A percentile compares a stretch with the other conserved stretches of the same genome.
phyloP scores from a whole-genome alignment of 1,140 invertebrate genomes.

The Rhyzopertha dominica region DNA sequence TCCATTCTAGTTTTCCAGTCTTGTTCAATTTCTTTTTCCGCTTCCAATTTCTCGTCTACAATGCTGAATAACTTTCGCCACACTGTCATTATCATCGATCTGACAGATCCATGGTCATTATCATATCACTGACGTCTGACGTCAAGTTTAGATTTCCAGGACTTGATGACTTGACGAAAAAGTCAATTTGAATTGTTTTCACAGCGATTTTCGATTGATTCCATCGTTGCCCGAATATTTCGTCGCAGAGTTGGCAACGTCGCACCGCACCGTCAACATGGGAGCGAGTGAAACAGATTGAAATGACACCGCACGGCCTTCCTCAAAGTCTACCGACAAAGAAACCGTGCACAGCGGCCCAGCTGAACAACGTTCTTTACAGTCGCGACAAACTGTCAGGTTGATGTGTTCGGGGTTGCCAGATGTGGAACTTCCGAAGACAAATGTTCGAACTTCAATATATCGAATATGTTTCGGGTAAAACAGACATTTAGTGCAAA shows the following conservation, averaged over 20 bases:
- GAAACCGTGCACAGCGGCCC: slow-evolving; percentile 5
- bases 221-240: not conserved
- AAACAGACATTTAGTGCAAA: no score
- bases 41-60: no score
- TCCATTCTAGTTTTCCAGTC: no score
- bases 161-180: slow-evolving; percentile 2
- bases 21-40: no score
- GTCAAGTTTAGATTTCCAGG: not conserved
- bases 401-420: no score
- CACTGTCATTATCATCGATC: no score
- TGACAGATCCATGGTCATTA: no score
- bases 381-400: slow-evolving; percentile 12
- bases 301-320: not conserved
- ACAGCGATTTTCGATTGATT: not conserved
- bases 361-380: slow-evolving; percentile 1
- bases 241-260: not conserved
- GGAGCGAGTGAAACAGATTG: slow-evolving; percentile 1
- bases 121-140: no score
- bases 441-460: no score
- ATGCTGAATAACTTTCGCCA: no score
- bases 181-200: not conserved
- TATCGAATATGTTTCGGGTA: no score
- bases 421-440: no score
- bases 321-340: slow-evolving; percentile 10
- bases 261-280: not conserved